phyloP scores from a whole-genome alignment of 2,888 invertebrate genomes.

The Drosophila buzzatii region DNA sequence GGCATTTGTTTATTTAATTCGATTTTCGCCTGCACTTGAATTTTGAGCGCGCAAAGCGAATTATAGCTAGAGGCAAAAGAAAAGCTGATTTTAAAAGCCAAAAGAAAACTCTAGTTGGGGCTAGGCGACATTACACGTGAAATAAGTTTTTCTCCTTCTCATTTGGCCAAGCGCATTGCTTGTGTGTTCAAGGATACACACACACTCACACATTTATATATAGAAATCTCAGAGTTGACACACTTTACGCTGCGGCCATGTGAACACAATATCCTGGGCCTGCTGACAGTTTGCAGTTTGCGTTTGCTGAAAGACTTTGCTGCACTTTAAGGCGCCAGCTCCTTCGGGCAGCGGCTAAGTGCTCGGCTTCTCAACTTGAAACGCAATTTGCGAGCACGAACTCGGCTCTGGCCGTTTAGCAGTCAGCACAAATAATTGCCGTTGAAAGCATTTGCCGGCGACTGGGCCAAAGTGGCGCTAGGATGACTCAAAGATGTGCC shows the following conservation, averaged over 20 bases:
- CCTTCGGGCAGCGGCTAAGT: conserved; percentile 54
- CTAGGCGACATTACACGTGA: conserved; percentile 28
- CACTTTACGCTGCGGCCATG: conserved; percentile 66
- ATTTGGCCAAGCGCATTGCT: conserved; percentile 26
- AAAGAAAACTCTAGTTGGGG: neutral
- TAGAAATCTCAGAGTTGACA: conserved; percentile 63
- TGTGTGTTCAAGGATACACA: conserved; percentile 42
- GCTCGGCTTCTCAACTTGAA: conserved; percentile 67
- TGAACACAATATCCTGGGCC: conserved; percentile 73
- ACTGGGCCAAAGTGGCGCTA: conserved; percentile 40
- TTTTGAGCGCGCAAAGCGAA: conserved; percentile 50
- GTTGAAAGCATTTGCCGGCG: conserved; percentile 77
- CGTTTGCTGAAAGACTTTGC: conserved; percentile 29
- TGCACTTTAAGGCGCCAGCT: conserved; percentile 62
- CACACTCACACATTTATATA: conserved; percentile 17
- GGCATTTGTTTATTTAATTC: conserved; percentile 85
- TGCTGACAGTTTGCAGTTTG: conserved; percentile 57
- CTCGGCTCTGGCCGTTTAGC: conserved; percentile 20
- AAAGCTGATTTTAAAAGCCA: conserved; percentile 6
- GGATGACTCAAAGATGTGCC: conserved; percentile 42
- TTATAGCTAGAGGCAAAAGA: conserved; percentile 12
- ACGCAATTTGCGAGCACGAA: conserved; percentile 62
- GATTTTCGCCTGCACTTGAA: conserved; percentile 76
- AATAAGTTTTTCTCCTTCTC: conserved; percentile 21
- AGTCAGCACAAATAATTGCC: conserved; percentile 74